Conservation (phyloP, 2,797 vertebrate species). For the Xiphorhynchus erythropygius region DNA sequence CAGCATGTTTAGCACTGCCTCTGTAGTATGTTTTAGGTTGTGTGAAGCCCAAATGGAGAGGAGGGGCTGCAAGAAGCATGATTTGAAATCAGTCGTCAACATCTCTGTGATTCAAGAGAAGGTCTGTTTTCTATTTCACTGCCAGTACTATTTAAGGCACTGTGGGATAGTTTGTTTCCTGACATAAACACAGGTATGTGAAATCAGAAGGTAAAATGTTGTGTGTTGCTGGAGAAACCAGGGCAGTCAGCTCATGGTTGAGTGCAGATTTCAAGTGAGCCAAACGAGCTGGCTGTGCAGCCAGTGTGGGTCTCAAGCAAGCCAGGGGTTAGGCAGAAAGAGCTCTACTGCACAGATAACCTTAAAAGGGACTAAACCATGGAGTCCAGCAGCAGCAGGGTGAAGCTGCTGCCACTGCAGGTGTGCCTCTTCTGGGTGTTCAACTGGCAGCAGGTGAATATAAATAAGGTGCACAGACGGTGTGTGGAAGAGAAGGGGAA, state of each 20-base stretch:
- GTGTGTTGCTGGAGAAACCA: background rate
- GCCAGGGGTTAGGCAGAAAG: background rate
- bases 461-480: conserved; percentile 40
- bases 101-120: background rate
- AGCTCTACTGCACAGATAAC: background rate
- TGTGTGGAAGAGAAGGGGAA: background rate
- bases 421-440: conserved; percentile 31
- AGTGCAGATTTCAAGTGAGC: background rate
- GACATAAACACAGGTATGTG: background rate
- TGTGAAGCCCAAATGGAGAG: accelerated
- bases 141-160: background rate
- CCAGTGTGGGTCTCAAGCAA: background rate
- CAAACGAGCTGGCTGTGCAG: background rate
- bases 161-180: background rate
- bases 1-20: background rate
- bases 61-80: background rate
- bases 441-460: conserved; percentile 37
- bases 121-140: background rate
- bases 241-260: background rate
- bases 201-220: background rate
- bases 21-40: background rate
- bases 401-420: conserved; percentile 24
- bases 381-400: background rate
- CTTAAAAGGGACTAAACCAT: background rate
- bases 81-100: background rate